These are phyloP conservation scores for Stomorhina lunata DNA, from an alignment of 2,888 invertebrate species.

Conservation along the genomic window DNA sequence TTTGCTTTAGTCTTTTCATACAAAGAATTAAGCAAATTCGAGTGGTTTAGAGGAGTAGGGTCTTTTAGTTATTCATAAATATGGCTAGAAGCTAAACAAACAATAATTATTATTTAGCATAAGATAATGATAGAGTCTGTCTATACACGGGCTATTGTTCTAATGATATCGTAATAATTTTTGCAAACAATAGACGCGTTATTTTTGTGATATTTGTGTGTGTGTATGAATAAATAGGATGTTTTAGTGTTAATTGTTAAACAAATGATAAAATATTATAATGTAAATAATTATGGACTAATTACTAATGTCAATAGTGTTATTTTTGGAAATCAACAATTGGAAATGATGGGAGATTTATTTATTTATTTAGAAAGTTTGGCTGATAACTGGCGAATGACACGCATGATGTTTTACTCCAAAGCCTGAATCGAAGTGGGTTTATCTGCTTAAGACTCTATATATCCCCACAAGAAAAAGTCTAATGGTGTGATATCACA, in stretches of 20 bases:
- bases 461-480: neutral
- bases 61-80: neutral
- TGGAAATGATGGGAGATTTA: no score
- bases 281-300: constrained; percentile 26
- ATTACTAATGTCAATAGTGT: constrained; percentile 13
- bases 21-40: neutral
- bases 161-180: neutral
- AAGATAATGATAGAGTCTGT: constrained; percentile 45
- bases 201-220: neutral
- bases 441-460: neutral
- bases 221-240: constrained; percentile 29
- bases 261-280: constrained; percentile 46
- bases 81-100: constrained; percentile 41
- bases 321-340: no score
- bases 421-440: neutral
- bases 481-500: no score
- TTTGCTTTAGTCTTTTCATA: neutral
- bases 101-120: constrained; percentile 46
- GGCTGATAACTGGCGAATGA: neutral
- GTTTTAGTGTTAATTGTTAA: constrained; percentile 61
- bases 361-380: no score
- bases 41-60: neutral
- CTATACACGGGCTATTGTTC: constrained; percentile 40
- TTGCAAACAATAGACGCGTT: constrained; percentile 5
- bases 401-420: neutral